Percentiles rank a stretch among this genome's conserved stretches.
Evolutionary conservation across 2,888 invertebrate genomes (phyloP).

Genomic region (Drosophila nigricruria): DNA sequence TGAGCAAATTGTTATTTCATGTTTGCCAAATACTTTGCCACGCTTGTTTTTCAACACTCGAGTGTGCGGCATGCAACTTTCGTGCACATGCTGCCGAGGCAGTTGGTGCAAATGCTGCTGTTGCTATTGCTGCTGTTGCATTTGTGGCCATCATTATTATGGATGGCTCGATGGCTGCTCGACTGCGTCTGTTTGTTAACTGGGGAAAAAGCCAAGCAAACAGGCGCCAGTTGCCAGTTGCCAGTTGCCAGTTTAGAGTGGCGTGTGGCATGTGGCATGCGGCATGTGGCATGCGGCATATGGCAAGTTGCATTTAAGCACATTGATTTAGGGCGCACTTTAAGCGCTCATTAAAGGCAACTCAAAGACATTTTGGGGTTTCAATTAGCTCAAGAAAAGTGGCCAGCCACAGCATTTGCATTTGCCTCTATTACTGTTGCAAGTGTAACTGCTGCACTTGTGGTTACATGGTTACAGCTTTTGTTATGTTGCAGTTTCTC

Average conservation of each 20-base stretch:
- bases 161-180: conserved; percentile 44
- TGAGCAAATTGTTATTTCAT: conserved; percentile 73
- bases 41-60: conserved; percentile 65
- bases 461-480: conserved; percentile 64
- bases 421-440: not conserved
- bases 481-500: conserved; percentile 38
- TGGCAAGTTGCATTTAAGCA: conserved; percentile 23
- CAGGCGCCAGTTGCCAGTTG: conserved; percentile 22
- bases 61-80: conserved; percentile 46
- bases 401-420: conserved; percentile 61
- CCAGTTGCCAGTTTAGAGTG: conserved; percentile 16
- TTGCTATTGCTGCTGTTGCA: conserved; percentile 18
- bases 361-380: conserved; percentile 38
- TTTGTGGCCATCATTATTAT: conserved; percentile 61
- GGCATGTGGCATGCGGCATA: conserved; percentile 16
- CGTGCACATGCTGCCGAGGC: conserved; percentile 49
- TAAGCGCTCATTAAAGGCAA: conserved; percentile 41
- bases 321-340: conserved; percentile 33
- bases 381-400: conserved; percentile 70
- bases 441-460: conserved; percentile 30
- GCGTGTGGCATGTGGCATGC: conserved; percentile 10
- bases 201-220: conserved; percentile 57
- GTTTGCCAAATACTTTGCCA: conserved; percentile 76
- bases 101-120: conserved; percentile 13
- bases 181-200: conserved; percentile 51